Conservation (phyloP, 2,113 vertebrate species). For the Peromyscus californicus region DNA sequence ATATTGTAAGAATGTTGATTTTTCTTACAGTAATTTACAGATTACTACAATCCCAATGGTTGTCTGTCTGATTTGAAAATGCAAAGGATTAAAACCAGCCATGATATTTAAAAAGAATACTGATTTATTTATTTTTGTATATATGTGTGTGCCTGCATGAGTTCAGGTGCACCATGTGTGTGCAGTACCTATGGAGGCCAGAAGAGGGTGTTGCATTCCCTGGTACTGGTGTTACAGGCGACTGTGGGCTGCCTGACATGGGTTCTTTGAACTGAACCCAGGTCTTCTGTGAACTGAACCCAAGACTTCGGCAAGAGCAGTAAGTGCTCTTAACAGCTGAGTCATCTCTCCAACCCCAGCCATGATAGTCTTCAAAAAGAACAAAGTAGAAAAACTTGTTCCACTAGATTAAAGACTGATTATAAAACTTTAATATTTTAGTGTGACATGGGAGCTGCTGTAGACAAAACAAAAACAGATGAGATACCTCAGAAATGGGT, state of each 20-base stretch:
- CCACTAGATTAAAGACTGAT: background rate
- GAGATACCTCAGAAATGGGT: background rate
- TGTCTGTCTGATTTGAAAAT: background rate
- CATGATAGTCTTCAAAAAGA: background rate
- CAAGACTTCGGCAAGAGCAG: background rate
- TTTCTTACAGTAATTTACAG: background rate
- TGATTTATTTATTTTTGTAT: background rate
- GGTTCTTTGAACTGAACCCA: background rate
- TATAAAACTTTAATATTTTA: constrained; percentile 25
- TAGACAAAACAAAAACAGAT: constrained; percentile 29
- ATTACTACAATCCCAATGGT: background rate
- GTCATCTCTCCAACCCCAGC: background rate
- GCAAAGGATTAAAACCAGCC: background rate
- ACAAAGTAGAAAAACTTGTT: constrained; percentile 37
- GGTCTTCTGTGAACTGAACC: background rate
- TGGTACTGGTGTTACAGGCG: background rate
- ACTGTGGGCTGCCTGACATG: background rate
- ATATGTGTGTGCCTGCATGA: background rate
- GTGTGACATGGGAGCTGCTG: background rate
- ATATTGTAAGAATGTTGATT: background rate
- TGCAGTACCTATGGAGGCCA: background rate
- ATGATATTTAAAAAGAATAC: background rate
- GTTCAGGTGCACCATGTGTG: background rate
- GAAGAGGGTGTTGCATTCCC: background rate
- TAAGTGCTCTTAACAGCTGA: background rate